Conservation (phyloP, 2,888 invertebrate genomes). For the Ichneumoninae sp. region DNA sequence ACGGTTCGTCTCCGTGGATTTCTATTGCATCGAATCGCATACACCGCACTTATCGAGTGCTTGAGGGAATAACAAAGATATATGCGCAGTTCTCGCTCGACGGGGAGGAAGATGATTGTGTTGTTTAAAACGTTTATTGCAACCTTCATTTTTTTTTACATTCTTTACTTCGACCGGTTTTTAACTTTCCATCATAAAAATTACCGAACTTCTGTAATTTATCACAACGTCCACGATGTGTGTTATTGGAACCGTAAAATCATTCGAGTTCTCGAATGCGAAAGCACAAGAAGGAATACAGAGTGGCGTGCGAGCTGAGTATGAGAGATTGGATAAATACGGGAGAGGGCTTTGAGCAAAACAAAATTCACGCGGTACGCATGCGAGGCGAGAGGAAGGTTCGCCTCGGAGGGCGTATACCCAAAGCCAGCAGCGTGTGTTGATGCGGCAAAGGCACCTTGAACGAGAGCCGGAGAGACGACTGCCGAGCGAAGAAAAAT, state of each 20-base stretch:
- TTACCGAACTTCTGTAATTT: not conserved
- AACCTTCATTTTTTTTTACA: not conserved
- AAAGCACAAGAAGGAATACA: constrained; percentile 1
- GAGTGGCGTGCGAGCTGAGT: not conserved
- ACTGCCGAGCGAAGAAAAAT: constrained; percentile 9
- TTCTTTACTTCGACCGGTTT: not conserved
- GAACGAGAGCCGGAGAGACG: not conserved
- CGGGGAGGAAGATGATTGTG: not conserved
- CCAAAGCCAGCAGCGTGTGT: not conserved
- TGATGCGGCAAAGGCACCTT: constrained; percentile 3
- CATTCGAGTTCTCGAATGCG: not conserved
- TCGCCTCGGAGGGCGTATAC: not conserved
- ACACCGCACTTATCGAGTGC: not conserved
- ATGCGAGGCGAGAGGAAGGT: not conserved
- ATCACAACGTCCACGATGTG: not conserved
- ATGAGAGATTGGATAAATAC: not conserved
- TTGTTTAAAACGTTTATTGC: no score
- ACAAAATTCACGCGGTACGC: not conserved
- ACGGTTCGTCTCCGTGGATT: not conserved
- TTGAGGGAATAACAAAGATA: not conserved
- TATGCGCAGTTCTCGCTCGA: not conserved
- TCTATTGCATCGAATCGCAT: not conserved
- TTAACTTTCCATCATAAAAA: no score
- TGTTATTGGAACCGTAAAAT: not conserved
- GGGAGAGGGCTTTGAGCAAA: not conserved